Evolutionary conservation across 1,140 invertebrate genomes (phyloP), one percentile per base, ranked within the genome.

Genomic region (Hylyphantes graminicola): DNA sequence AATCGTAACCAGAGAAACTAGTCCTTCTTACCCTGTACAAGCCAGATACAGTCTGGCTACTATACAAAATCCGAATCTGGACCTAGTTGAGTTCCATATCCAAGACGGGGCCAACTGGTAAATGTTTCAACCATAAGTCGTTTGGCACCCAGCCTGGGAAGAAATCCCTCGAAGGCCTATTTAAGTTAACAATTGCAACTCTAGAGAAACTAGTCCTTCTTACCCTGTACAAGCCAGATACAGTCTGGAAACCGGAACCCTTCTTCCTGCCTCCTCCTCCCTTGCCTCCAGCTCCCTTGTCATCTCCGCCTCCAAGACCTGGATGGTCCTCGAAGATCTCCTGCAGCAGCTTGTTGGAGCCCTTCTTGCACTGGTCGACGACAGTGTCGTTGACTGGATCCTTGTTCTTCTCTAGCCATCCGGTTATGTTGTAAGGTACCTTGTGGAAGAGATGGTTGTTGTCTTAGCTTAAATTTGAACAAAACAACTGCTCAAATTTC

Each of bases 391-490:
- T 99, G 90, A 99, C 92, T 88, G 98, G 98, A 92, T 99, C 97
- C 94, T 99, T 99, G 94, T 99, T 99, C 96, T 99, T 99, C 91
- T 99, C 97, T 89, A 99, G 93, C 97, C 97, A 99, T 88, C 96
- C 96, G 88, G 95, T 95, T 91, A 98, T 96, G 92, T 98, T 99
- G 93, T 99, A 99, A 81, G 96, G 94, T 90, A 97, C 95, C 94
- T n/a, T 95, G 88, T 67, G 3, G 9, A 35, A 35, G 35, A 35
- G 5, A 35, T 35, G 35, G 17, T n/a, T 7, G 13, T 0, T 21
- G 7, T 7, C 65, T 15, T 68, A 68, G 6, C 15, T 61, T 61
- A 35, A 35, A 35, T 35, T 35, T 35, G 35, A 2, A 35, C 35
- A 35, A 35, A n/a, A 12, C 12, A 12, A 6, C 53, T 70, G 50